A percentile compares a stretch with the other conserved stretches of the same genome.
These are phyloP conservation scores for Anser brachyrhynchus DNA, from an alignment of 2,113 vertebrate species.

Conservation along the genomic window DNA sequence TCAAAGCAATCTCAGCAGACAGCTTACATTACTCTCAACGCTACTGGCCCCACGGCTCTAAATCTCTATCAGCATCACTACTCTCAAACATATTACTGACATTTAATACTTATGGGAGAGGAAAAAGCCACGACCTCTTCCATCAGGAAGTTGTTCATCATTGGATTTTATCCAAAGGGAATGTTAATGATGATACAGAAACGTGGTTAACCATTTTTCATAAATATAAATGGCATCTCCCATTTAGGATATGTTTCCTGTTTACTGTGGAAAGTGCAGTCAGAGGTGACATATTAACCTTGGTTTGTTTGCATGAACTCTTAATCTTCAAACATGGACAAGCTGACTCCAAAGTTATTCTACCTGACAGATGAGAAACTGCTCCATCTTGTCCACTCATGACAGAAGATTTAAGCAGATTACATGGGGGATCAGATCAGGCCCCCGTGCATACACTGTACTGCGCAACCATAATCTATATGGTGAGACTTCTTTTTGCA, in stretches of 20 bases:
- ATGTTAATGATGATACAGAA: constrained; percentile 68
- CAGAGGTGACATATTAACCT: constrained; percentile 39
- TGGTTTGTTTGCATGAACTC: constrained; percentile 28
- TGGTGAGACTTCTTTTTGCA: not conserved
- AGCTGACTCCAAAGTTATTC: not conserved
- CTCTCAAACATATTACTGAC: constrained; percentile 44
- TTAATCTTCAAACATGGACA: not conserved
- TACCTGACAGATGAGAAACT: not conserved
- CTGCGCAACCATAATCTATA: rapidly evolving
- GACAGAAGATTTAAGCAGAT: not conserved
- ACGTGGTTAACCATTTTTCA: constrained; percentile 59
- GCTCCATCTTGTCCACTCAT: not conserved
- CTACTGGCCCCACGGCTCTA: not conserved
- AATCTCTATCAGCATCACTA: constrained; percentile 44
- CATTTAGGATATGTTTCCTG: constrained; percentile 64
- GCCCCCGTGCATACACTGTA: rapidly evolving
- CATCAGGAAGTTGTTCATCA: constrained; percentile 81
- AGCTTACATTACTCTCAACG: constrained; percentile 24
- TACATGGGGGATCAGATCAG: not conserved
- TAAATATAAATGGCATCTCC: constrained; percentile 69
- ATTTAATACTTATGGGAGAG: constrained; percentile 67
- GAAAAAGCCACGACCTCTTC: constrained; percentile 60
- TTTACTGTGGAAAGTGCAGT: constrained; percentile 74
- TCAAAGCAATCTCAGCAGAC: not conserved
- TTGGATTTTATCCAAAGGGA: constrained; percentile 61